phyloP scores from a whole-genome alignment of 1,140 invertebrate species.

The Drosophila kohkoa region DNA sequence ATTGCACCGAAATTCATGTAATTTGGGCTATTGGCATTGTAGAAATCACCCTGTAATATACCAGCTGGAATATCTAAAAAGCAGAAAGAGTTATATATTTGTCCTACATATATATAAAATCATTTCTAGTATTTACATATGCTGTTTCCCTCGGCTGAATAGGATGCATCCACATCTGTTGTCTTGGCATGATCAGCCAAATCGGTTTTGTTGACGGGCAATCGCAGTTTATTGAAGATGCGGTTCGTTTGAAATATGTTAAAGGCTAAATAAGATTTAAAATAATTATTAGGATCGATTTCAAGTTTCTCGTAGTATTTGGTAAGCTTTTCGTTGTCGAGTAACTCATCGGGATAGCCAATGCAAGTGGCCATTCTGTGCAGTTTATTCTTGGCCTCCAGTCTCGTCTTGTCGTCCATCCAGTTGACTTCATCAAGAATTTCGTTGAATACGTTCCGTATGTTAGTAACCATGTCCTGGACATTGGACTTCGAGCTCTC shows the following conservation, averaged over 20 bases:
- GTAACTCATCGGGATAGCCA: constrained; percentile 93
- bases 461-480: constrained; percentile 93
- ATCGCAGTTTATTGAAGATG: constrained; percentile 90
- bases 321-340: constrained; percentile 90
- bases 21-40: constrained; percentile 91
- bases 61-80: constrained; percentile 93
- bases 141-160: constrained; percentile 92
- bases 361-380: constrained; percentile 91
- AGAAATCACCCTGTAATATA: constrained; percentile 95
- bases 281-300: constrained; percentile 88
- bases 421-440: constrained; percentile 91
- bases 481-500: constrained; percentile 90
- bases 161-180: constrained; percentile 93
- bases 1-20: constrained; percentile 97
- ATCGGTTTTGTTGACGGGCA: constrained; percentile 93
- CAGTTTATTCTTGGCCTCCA: constrained; percentile 90
- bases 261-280: constrained; percentile 91
- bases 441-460: constrained; percentile 88
- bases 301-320: constrained; percentile 91
- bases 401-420: constrained; percentile 94
- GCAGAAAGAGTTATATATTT: not conserved
- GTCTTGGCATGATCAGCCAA: constrained; percentile 92
- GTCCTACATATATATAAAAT: too few relatives aligned
- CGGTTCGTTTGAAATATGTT: constrained; percentile 92
- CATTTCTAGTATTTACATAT: constrained; percentile 88